Base-by-base conservation (phyloP, 2,888 invertebrate species). In the Allophyes oxyacanthae region DNA sequence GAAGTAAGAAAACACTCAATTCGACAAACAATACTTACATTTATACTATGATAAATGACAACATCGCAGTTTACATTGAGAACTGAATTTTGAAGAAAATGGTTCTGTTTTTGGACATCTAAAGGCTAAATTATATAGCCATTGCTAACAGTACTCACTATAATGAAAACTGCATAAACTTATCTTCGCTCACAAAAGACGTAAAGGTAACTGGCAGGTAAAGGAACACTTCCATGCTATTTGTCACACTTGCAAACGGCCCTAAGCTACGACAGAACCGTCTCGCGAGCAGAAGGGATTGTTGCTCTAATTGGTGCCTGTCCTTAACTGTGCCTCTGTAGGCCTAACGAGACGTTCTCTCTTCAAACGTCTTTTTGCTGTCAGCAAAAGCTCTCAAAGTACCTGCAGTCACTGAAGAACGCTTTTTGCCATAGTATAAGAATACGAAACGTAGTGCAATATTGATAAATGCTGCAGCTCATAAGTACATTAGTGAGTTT, bases 291-390 rank as follows among this genome's bases (percentile, higher is more conserved):
- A 54, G 57, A 64, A 64, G 51, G 50, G 56, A 72, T 72, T 73
- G 73, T 75, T 58, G 55, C 60, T 59, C 71, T 75, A 79, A 78
- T 77, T 79, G 72, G 73, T 52, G 60, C 49, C 64, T 62, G 58
- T 64, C 48, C 57, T 62, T 60, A 62, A 64, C 64, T 62, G 52
- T 54, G 63, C 44, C 60, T 63, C 55, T 57, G 58, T 54, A 60
- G 33, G 56, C 34, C 64, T 76, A 78, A 77, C 74, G 78, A 79
- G 78, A 60, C 61, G 41, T 38, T 42, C 55, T 49, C 58, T 54
- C 48, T 66, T 56, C 53, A 64, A 51, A 44, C 44, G 71, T 55
- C 71, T 72, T 79, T 66, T 77, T 68, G 40, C 48, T 48, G 52
- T 48, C 58, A 43, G 46, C 10, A 44, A 51, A 65, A 40, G 32